Conservation (phyloP, 2,888 invertebrate genomes). For the Apodemia mormo region DNA sequence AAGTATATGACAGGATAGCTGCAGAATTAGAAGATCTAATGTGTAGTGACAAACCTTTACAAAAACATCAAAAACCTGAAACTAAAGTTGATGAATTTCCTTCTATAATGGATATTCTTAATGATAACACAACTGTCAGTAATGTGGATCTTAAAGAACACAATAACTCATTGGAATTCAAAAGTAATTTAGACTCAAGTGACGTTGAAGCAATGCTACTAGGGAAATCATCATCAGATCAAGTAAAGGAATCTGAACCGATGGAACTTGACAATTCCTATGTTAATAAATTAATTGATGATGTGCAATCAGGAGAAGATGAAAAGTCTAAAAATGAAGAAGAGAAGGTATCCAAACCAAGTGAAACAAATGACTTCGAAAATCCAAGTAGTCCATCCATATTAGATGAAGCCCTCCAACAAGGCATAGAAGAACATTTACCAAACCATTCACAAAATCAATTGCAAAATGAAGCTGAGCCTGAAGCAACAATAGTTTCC, state of each 20-base stretch:
- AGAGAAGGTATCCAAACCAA: not conserved
- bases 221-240: conserved; percentile 51
- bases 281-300: conserved; percentile 51
- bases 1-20: conserved; percentile 76
- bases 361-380: conserved; percentile 45
- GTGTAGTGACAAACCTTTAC: conserved; percentile 64
- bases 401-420: conserved; percentile 63
- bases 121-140: conserved; percentile 46
- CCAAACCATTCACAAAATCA: conserved; percentile 35
- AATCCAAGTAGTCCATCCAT: conserved; percentile 70
- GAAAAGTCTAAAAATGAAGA: conserved; percentile 38
- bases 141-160: conserved; percentile 56
- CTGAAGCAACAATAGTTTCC: conserved; percentile 6
- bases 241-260: conserved; percentile 43
- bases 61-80: conserved; percentile 43
- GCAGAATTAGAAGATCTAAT: conserved; percentile 76
- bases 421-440: conserved; percentile 64
- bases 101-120: conserved; percentile 77
- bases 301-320: conserved; percentile 46
- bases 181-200: conserved; percentile 62
- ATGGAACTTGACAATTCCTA: conserved; percentile 61
- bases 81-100: conserved; percentile 65
- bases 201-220: conserved; percentile 76
- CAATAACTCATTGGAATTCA: conserved; percentile 49
- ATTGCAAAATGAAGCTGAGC: conserved; percentile 20